Evolutionary conservation across 2,113 vertebrate species (phyloP).

Genomic region (Salvelinus sp.): DNA sequence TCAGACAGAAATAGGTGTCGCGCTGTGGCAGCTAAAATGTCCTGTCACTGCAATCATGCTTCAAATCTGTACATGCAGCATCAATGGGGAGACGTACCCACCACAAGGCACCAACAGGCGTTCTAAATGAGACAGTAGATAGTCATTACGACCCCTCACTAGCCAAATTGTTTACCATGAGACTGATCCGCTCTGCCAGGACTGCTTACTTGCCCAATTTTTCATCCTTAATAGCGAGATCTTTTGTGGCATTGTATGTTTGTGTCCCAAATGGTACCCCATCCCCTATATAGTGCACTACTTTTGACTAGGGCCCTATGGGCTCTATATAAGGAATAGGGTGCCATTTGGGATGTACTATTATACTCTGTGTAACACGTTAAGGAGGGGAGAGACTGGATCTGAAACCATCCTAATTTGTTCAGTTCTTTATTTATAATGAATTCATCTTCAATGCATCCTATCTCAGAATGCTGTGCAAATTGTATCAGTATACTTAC

Average conservation of each 20-base stretch:
- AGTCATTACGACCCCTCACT: slow-evolving; percentile 58
- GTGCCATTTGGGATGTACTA: no score
- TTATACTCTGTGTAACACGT: slow-evolving; percentile 26
- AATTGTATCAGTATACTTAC: slow-evolving; percentile 61
- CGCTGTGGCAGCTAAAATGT: slow-evolving; percentile 58
- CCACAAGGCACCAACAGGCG: slow-evolving; percentile 60
- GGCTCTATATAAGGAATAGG: no score
- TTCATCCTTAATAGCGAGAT: slow-evolving; percentile 58
- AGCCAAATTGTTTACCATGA: slow-evolving; percentile 72
- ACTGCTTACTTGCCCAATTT: slow-evolving; percentile 60
- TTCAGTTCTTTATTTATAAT: slow-evolving; percentile 63
- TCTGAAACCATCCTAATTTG: slow-evolving; percentile 63
- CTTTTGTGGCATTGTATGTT: slow-evolving; percentile 50
- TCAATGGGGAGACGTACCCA: slow-evolving; percentile 50
- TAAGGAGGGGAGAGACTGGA: slow-evolving; percentile 17
- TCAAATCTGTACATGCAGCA: slow-evolving; percentile 47
- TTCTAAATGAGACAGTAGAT: slow-evolving; percentile 66
- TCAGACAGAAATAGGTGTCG: slow-evolving; percentile 2
- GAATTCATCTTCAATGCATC: slow-evolving; percentile 63
- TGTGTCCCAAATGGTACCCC: no score
- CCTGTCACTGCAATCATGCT: slow-evolving; percentile 65
- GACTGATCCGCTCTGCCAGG: slow-evolving; percentile 57
- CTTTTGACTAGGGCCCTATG: no score
- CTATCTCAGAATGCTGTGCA: slow-evolving; percentile 61
- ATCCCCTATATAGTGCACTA: no score